These are phyloP conservation scores for Neosilurus mollespiculum DNA, from an alignment of 2,797 vertebrate species.

Conservation along the genomic window DNA sequence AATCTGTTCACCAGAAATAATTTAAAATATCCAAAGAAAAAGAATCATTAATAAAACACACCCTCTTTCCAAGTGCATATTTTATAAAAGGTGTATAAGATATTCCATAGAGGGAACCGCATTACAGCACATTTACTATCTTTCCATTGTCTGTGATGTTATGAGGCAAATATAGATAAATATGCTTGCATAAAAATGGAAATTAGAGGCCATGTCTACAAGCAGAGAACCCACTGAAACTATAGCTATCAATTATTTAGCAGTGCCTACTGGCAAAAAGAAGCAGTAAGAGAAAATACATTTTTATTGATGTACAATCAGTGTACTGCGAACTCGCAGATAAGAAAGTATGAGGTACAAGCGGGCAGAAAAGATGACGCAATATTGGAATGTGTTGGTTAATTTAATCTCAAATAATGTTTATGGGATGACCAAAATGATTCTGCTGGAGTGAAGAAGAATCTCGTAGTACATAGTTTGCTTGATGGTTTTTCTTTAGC, in stretches of 20 bases:
- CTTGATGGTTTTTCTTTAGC: not conserved
- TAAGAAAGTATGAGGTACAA: not conserved
- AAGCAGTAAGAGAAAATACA: conserved; percentile 22
- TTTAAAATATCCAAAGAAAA: not conserved
- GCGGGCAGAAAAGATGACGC: conserved; percentile 1
- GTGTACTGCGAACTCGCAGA: conserved; percentile 1
- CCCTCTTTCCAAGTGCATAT: not conserved
- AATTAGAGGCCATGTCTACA: conserved; percentile 40
- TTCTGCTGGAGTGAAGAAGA: not conserved
- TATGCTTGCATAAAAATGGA: conserved; percentile 44
- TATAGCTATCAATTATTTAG: conserved; percentile 54
- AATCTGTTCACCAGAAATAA: not conserved
- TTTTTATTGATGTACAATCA: conserved; percentile 41
- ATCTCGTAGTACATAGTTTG: not conserved
- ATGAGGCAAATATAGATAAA: conserved; percentile 43
- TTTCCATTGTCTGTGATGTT: conserved; percentile 32
- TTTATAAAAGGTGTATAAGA: conserved; percentile 19
- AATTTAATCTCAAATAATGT: conserved; percentile 19
- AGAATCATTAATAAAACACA: conserved; percentile 7
- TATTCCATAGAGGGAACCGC: conserved; percentile 15
- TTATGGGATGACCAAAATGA: not conserved
- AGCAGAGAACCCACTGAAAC: conserved; percentile 28
- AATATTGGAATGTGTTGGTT: conserved; percentile 1
- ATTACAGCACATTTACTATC: conserved; percentile 6
- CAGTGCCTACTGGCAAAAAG: conserved; percentile 46